phyloP scores from a whole-genome alignment of 2,113 vertebrate species.

The Nibea albiflora region DNA sequence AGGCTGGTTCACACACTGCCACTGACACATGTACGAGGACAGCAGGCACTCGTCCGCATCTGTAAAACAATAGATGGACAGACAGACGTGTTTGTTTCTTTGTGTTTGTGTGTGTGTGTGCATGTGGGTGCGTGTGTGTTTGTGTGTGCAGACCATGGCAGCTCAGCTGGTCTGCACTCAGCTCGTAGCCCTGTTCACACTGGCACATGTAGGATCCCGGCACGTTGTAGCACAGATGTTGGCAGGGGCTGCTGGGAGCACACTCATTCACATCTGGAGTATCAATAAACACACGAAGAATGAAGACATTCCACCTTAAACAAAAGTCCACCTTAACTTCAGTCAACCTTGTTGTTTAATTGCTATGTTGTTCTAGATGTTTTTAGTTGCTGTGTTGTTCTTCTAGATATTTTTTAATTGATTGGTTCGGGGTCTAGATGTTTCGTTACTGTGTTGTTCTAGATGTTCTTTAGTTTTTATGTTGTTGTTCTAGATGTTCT shows the following conservation, averaged over 20 bases:
- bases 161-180: background rate
- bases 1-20: constrained; percentile 18
- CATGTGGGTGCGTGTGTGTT: background rate
- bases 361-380: background rate
- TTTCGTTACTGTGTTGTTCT: background rate
- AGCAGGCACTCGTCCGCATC: background rate
- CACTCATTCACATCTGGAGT: constrained; percentile 18
- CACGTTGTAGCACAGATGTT: constrained; percentile 24
- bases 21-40: constrained; percentile 12
- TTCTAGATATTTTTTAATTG: no score
- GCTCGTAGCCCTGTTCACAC: constrained; percentile 17
- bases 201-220: background rate
- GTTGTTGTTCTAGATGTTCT: no score
- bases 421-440: no score
- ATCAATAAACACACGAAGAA: no score
- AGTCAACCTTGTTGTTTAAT: no score
- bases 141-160: constrained; percentile 6
- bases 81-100: no score
- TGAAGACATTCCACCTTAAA: background rate
- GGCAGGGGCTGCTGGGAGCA: constrained; percentile 13
- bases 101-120: no score
- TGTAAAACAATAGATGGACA: background rate
- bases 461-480: no score
- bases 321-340: background rate
- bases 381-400: no score